Evolutionary conservation across 2,888 invertebrate genomes (phyloP).

Genomic region (Orthosia cruda): DNA sequence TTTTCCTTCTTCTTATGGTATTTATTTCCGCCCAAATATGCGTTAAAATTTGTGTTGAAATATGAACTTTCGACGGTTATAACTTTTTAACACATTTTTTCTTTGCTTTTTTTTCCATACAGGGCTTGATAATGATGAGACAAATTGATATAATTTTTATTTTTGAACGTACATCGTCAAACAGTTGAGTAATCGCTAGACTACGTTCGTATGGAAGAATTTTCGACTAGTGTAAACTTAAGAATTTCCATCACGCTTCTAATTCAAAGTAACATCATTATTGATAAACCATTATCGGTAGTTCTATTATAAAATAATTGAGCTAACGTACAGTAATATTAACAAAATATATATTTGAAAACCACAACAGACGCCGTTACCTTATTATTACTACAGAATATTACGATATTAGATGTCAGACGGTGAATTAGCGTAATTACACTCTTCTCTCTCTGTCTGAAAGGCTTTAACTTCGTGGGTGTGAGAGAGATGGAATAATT

Average conservation of each 20-base stretch:
- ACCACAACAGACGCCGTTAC: slow-evolving; percentile 49
- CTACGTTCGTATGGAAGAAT: no score
- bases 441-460: slow-evolving; percentile 25
- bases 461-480: background rate
- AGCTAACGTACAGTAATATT: slow-evolving; percentile 10
- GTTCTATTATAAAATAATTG: slow-evolving; percentile 49
- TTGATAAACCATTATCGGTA: slow-evolving; percentile 37
- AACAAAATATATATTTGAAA: slow-evolving; percentile 32
- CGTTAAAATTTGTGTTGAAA: no score
- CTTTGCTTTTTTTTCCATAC: no score
- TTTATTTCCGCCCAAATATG: no score
- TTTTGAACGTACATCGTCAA: no score
- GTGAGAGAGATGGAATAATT: slow-evolving; percentile 46
- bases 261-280: slow-evolving; percentile 34
- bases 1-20: no score
- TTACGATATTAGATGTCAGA: slow-evolving; percentile 56
- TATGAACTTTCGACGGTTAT: no score
- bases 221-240: no score
- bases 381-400: slow-evolving; percentile 50
- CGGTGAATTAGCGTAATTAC: slow-evolving; percentile 66
- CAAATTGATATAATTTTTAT: no score
- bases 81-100: no score
- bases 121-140: no score
- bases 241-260: slow-evolving; percentile 16
- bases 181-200: no score